These are phyloP conservation scores for Lethenteron camtschaticum DNA, from an alignment of 2,113 vertebrate species.

Conservation along the genomic window DNA sequence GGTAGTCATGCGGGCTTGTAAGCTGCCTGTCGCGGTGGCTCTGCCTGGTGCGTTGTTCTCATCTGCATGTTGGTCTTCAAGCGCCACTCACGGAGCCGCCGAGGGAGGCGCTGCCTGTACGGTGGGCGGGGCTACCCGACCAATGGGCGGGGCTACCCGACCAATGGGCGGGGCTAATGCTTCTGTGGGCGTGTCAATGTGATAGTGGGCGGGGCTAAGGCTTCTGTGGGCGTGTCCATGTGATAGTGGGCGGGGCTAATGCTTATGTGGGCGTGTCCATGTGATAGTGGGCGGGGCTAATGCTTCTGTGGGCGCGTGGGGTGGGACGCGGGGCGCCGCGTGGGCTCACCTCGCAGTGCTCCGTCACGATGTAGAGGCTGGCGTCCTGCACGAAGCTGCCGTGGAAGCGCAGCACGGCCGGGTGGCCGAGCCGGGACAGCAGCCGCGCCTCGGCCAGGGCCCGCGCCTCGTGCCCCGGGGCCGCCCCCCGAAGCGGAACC, in stretches of 20 bases:
- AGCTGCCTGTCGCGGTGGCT: no score
- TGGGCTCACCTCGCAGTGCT: slow-evolving; percentile 48
- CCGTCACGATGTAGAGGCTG: slow-evolving; percentile 51
- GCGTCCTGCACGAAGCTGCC: slow-evolving; percentile 41
- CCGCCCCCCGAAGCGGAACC: slow-evolving; percentile 37
- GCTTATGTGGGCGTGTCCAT: background rate
- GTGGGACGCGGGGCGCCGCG: background rate
- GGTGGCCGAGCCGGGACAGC: slow-evolving; percentile 44
- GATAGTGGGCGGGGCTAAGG: background rate
- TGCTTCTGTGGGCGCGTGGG: background rate
- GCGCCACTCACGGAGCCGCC: no score
- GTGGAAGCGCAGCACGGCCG: slow-evolving; percentile 46
- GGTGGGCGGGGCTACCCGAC: no score
- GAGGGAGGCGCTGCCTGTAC: no score
- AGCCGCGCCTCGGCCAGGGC: slow-evolving; percentile 47
- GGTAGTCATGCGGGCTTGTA: no score
- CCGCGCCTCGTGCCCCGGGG: slow-evolving; percentile 43
- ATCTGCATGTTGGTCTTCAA: no score
- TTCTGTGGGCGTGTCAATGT: background rate
- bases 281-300: background rate
- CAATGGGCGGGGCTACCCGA: no score
- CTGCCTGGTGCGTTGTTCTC: no score
- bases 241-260: no score
- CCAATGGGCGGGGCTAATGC: no score
- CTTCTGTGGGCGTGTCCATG: background rate